phyloP scores from a whole-genome alignment of 2,888 invertebrate species.

The Bibio marci region DNA sequence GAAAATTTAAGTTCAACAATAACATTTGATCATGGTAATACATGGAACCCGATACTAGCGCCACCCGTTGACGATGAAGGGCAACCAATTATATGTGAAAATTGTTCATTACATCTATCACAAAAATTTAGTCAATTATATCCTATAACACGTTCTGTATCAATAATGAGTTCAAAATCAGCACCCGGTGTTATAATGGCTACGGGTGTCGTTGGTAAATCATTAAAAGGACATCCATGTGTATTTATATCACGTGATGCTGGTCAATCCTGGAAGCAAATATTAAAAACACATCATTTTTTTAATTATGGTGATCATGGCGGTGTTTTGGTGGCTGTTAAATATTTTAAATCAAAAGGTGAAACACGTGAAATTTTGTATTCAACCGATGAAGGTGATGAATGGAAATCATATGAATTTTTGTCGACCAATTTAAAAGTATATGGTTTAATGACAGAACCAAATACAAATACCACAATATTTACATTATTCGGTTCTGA shows the following conservation, averaged over 20 bases:
- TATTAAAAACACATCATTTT: constrained; percentile 63
- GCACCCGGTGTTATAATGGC: constrained; percentile 81
- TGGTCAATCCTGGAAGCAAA: constrained; percentile 66
- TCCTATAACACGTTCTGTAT: constrained; percentile 60
- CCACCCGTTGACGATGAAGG: constrained; percentile 54
- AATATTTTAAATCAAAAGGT: constrained; percentile 56
- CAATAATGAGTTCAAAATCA: constrained; percentile 70
- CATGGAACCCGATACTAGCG: constrained; percentile 60
- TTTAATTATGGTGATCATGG: constrained; percentile 87
- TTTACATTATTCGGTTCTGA: constrained; percentile 84
- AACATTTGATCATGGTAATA: constrained; percentile 72
- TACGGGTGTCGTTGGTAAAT: constrained; percentile 62
- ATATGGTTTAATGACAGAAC: constrained; percentile 86
- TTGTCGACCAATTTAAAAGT: constrained; percentile 56
- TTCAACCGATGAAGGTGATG: constrained; percentile 72
- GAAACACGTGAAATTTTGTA: constrained; percentile 66
- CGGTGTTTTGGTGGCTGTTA: constrained; percentile 70
- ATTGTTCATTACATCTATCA: constrained; percentile 72
- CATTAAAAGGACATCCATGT: constrained; percentile 62
- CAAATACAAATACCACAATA: constrained; percentile 82
- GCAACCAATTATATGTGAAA: constrained; percentile 45
- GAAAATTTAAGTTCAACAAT: constrained; percentile 65
- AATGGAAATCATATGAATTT: constrained; percentile 59
- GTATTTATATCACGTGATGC: constrained; percentile 70
- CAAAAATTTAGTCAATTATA: constrained; percentile 73